phyloP scores from a whole-genome alignment of 2,888 invertebrate species.

The Anarsia innoxiella region DNA sequence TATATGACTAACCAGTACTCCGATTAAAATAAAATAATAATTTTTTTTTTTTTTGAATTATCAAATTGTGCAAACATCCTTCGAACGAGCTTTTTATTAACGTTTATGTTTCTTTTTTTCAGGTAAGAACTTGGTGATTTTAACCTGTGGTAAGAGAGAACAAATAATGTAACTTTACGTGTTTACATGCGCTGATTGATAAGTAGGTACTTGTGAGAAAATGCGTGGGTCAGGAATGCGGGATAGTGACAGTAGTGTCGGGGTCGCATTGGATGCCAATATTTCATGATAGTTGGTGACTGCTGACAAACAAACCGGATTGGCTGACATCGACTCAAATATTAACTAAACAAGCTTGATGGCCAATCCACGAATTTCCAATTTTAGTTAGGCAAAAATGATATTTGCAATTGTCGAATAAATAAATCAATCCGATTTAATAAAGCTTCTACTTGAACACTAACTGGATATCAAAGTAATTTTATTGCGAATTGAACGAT shows the following conservation, averaged over 20 bases:
- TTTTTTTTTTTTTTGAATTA: too few species aligned
- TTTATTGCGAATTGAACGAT: conserved; percentile 14
- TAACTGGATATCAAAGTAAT: conserved; percentile 15
- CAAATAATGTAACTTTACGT: too few species aligned
- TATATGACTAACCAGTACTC: conserved; percentile 14
- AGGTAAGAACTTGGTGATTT: conserved; percentile 29
- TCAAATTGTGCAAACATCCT: neutral
- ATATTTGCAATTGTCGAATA: conserved; percentile 12
- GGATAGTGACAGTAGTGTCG: conserved; percentile 21
- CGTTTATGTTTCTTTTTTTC: conserved; percentile 30
- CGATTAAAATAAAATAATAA: too few species aligned
- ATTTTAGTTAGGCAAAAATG: conserved; percentile 7
- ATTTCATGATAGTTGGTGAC: too few species aligned
- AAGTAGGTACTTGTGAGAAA: too few species aligned
- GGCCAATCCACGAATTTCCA: neutral
- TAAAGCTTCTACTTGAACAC: conserved; percentile 8
- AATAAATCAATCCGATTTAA: conserved; percentile 15
- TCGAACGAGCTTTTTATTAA: conserved; percentile 20
- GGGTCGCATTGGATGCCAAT: too few species aligned
- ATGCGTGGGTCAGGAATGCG: conserved; percentile 42
- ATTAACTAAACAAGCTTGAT: too few species aligned
- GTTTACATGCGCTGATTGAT: too few species aligned
- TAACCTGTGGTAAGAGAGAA: too few species aligned
- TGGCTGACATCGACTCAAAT: too few species aligned
- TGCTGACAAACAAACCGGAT: too few species aligned